Percentiles rank a stretch among this genome's conserved stretches.
Evolutionary conservation across 2,888 invertebrate genomes (phyloP).

Genomic region (Chrysotoxum bicinctum): DNA sequence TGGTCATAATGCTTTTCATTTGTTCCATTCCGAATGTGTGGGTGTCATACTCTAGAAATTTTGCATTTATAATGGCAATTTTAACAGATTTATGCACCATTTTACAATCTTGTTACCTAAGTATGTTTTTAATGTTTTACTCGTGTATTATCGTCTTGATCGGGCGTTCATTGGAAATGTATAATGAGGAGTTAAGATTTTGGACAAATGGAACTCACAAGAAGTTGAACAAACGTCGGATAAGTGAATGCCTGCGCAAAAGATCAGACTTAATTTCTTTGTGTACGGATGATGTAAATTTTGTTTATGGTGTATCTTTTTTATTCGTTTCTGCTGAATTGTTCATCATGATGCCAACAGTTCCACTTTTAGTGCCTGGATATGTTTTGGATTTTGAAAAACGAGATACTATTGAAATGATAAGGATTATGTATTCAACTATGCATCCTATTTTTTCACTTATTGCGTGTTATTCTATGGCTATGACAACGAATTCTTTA

Average conservation of each 20-base stretch:
- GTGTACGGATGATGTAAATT: neutral
- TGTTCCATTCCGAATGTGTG: neutral
- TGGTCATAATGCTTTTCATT: neutral
- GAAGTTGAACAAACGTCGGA: neutral
- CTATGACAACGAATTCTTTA: neutral
- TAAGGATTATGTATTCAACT: neutral
- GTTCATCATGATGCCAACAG: neutral
- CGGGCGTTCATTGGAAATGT: neutral
- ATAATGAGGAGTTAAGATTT: neutral
- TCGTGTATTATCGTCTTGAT: neutral
- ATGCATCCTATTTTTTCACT: neutral
- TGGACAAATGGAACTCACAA: neutral
- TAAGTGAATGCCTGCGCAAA: neutral
- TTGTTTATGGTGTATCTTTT: neutral
- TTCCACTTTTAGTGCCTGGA: neutral
- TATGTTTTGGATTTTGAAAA: neutral
- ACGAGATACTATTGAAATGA: neutral
- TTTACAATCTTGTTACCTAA: neutral
- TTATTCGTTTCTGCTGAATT: neutral
- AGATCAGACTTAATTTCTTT: neutral
- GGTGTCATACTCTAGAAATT: neutral
- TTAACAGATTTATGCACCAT: neutral
- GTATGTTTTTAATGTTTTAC: neutral
- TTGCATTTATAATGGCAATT: neutral
- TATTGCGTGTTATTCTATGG: neutral